A percentile compares a stretch with the other conserved stretches of the same genome.
Evolutionary conservation across 2,888 invertebrate species (phyloP).

Genomic region (Vandiemenella viatica): DNA sequence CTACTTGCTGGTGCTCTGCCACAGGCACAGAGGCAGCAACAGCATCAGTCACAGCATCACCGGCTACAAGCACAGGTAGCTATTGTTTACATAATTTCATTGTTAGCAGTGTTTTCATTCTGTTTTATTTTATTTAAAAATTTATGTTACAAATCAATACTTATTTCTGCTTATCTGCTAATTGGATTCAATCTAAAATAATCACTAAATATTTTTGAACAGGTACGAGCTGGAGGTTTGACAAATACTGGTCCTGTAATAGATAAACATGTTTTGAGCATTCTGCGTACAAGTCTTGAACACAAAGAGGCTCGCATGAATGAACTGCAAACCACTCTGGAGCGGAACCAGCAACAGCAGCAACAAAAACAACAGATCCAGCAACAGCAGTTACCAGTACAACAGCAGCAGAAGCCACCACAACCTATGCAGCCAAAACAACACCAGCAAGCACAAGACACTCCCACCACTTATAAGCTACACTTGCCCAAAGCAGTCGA

Average conservation of each 20-base stretch:
- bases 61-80: conserved; percentile 3
- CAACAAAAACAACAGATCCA: not conserved
- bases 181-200: no score
- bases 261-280: conserved; percentile 55
- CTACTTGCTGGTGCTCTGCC: no score
- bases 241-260: conserved; percentile 26
- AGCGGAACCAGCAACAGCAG: conserved; percentile 25
- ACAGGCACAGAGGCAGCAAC: conserved; percentile 1
- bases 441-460: conserved; percentile 10
- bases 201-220: no score
- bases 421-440: conserved; percentile 8
- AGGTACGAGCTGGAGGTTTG: conserved; percentile 18
- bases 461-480: conserved; percentile 10
- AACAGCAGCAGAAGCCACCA: conserved; percentile 4
- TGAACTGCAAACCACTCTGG: conserved; percentile 35
- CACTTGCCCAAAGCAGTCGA: conserved; percentile 9
- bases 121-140: no score
- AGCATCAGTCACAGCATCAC: conserved; percentile 2
- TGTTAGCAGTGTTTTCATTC: no score
- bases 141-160: no score
- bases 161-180: no score
- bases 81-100: no score
- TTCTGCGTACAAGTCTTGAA: conserved; percentile 55
- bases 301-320: conserved; percentile 35
- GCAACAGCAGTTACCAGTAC: conserved; percentile 6